Evolutionary conservation across 2,113 vertebrate species (phyloP), one percentile per base, ranked within the genome.

Genomic region (Tympanuchus pallidicinctus): DNA sequence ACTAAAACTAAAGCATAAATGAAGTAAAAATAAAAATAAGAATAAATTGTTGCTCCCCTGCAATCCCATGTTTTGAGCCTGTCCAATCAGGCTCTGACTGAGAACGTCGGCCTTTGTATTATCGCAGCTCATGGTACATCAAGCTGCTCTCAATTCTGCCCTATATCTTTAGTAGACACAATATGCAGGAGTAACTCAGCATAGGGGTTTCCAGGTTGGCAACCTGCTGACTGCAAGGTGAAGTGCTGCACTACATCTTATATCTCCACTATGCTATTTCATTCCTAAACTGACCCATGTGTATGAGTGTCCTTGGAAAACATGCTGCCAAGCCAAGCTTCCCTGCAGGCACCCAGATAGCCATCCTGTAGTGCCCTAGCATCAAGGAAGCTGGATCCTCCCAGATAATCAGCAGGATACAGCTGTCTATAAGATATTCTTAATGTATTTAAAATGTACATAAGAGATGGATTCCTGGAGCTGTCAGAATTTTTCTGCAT

Each of bases 91-190:
- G 40, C 4, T 75, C 8, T 67, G 19, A 16, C 43, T 59, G 24
- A 36, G 14, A 64, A 5, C 14, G 18, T 47, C 0, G 2, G 13
- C 7, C 3, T 6, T 5, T 1, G 0, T 38, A 27, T 28, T 2
- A 79, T 36, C 54, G 76, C 43, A 32, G 1, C n/a, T 79, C 36
- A 24, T 50, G 24, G 32, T 38, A 30, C 3, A 40, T 2, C 5
- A 71, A 10, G 64, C 45, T 91, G 10, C 13, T 81, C 27, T 63
- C 43, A 43, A 2, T 63, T 85, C 22, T 85, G 45, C 21, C 38
- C 16, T 38, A 15, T 73, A 42, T 2, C 2, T 69, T 75, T 83
- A 74, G 20, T 11, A 54, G 67, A 43, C 34, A 32, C 28, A 59
- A 56, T 27, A 7, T 60, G n/a, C 56, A 82, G n/a, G 32, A 78